These are phyloP conservation scores for Torymus auratus DNA, from an alignment of 2,888 invertebrate genomes.

Conservation along the genomic window DNA sequence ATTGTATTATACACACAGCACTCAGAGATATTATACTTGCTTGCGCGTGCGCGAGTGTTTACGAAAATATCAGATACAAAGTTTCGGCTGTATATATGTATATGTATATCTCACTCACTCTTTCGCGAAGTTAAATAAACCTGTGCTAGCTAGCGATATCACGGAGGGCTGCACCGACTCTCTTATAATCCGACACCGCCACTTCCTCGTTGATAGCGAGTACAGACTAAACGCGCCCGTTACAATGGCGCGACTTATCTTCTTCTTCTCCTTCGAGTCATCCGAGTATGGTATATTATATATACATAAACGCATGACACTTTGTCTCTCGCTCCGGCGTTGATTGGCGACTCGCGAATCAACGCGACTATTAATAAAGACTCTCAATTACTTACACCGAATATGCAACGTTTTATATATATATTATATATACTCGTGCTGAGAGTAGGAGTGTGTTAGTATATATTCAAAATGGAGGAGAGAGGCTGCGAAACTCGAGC, in stretches of 20 bases:
- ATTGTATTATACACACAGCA: too few species aligned
- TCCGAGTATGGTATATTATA: background rate
- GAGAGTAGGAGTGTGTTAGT: background rate
- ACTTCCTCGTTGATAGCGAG: conserved; percentile 56
- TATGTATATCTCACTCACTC: too few species aligned
- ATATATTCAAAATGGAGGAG: conserved; percentile 27
- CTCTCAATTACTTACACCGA: conserved; percentile 35
- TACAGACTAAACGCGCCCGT: conserved; percentile 45
- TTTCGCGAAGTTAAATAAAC: too few species aligned
- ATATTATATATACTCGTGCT: background rate
- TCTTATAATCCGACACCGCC: conserved; percentile 57
- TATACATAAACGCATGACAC: too few species aligned
- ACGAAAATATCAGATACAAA: conserved; percentile 52
- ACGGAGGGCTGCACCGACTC: background rate
- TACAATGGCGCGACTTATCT: conserved; percentile 30
- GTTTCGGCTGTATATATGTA: conserved; percentile 5
- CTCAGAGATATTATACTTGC: too few species aligned
- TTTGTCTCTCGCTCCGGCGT: background rate
- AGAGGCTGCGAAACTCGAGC: conserved; percentile 63
- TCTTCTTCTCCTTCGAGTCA: background rate
- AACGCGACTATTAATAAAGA: conserved; percentile 36
- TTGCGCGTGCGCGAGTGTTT: conserved; percentile 27
- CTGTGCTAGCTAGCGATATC: too few species aligned
- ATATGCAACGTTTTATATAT: background rate
- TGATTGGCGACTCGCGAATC: conserved; percentile 31